Base-by-base conservation (phyloP, 2,888 invertebrate species). In the Drosophila nr. perissopoda region DNA sequence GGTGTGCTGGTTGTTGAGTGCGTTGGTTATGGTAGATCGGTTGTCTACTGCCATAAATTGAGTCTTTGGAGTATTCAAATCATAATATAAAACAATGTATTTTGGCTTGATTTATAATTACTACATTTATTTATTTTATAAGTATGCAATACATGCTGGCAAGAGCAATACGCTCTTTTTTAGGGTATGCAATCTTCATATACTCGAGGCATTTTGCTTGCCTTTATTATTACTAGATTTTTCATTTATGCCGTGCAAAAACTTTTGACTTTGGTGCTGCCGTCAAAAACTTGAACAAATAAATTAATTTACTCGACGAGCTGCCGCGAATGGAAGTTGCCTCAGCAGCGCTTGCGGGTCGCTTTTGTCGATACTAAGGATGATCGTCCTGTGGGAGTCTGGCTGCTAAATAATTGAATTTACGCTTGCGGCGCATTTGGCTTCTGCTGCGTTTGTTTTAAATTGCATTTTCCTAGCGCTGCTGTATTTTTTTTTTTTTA, bases 271-370 rank as follows among this genome's bases (percentile, higher is more conserved):
- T 83, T 70, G 54, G 29, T 18, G 76, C 62, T 61, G 74, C 81
- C 84, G 79, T 81, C 79, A 73, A 57, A 89, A 88, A 88, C 74
- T 89, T 88, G 62, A 81, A 82, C 86, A 88, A 89, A 88, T 89
- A 88, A 89, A 88, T 88, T 88, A 88, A 88, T 89, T 88, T 89
- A 86, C 76, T 70, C 74, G 75, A 73, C 58, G 79, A 68, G 74
- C 51, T 70, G 67, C 52, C 60, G 78, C 48, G 67, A 52, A 49
- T 59, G 65, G 51, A 48, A 56, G 65, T 61, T 63, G 64, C 63
- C 29, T 5, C 31, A 46, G 73, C 52, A 33, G 56, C 27, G 40
- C 40, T 48, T 38, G 57, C 16, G 36, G 56, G 46, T 13, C 16
- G 33, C 61, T 57, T 46, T 51, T 59, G 42, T 58, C 79, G 72